phyloP scores from a whole-genome alignment of 2,888 invertebrate species.

The Choreutis nemorana region DNA sequence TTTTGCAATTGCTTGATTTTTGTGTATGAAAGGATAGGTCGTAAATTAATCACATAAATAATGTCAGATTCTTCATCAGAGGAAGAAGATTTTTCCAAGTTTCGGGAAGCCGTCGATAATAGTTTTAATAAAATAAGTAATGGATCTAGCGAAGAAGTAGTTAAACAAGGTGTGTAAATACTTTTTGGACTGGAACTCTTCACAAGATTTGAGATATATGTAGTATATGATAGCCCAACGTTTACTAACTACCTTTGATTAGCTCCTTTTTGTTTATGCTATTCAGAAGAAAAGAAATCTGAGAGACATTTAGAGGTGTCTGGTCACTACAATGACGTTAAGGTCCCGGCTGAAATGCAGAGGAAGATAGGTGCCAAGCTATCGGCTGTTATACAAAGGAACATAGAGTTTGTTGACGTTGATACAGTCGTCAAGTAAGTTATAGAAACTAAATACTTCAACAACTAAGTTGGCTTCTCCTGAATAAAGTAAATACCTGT shows the following conservation, averaged over 20 bases:
- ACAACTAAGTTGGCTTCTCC: background rate
- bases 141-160: conserved; percentile 24
- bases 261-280: background rate
- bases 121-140: conserved; percentile 44
- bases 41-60: conserved; percentile 3
- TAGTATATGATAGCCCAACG: background rate
- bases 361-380: conserved; percentile 56
- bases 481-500: background rate
- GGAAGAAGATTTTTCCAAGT: conserved; percentile 50
- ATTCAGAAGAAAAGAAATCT: conserved; percentile 20
- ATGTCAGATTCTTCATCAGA: conserved; percentile 63
- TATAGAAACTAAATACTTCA: background rate
- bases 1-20: too few species aligned
- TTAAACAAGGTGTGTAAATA: background rate
- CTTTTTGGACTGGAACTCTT: background rate
- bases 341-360: conserved; percentile 60
- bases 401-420: conserved; percentile 44
- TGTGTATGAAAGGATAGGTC: too few species aligned
- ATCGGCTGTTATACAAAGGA: conserved; percentile 47
- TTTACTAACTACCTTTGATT: background rate
- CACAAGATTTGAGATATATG: background rate
- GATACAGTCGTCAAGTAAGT: conserved; percentile 27
- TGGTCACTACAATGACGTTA: conserved; percentile 61
- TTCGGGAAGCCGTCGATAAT: conserved; percentile 56
- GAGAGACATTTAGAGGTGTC: conserved; percentile 44